A percentile compares a stretch with the other conserved stretches of the same genome.
Evolutionary conservation across 2,797 vertebrate genomes (phyloP).

Genomic region (Labeo calbasu): DNA sequence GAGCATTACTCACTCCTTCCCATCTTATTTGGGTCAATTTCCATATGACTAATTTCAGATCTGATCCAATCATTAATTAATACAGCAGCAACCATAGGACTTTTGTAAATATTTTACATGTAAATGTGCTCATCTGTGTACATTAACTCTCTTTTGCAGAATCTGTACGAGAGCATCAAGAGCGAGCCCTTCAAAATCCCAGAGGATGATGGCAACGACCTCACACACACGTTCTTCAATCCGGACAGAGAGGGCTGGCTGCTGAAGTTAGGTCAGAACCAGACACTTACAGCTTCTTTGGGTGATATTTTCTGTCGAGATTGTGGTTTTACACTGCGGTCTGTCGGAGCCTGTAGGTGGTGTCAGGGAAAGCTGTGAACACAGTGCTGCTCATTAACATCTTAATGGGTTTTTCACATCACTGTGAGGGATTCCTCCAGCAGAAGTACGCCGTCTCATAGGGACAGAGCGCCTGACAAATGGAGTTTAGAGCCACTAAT

Average conservation of each 20-base stretch:
- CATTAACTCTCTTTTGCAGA: slow-evolving; percentile 69
- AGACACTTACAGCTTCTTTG: background rate
- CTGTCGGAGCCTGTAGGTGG: slow-evolving; percentile 7
- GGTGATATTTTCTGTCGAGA: background rate
- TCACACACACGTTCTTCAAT: slow-evolving; percentile 97
- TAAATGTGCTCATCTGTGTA: slow-evolving; percentile 37
- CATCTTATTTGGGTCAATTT: slow-evolving; percentile 9
- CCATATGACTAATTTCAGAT: slow-evolving; percentile 12
- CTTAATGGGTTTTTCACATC: slow-evolving; percentile 15
- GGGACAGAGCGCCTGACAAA: background rate
- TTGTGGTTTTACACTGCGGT: background rate
- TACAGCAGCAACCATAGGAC: slow-evolving; percentile 28
- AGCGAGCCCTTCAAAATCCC: slow-evolving; percentile 95
- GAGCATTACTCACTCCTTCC: background rate
- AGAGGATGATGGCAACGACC: slow-evolving; percentile 96
- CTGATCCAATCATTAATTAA: slow-evolving; percentile 47
- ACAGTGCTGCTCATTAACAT: slow-evolving; percentile 5
- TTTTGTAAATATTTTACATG: slow-evolving; percentile 32
- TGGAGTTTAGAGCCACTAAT: background rate
- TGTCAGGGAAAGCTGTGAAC: slow-evolving; percentile 43
- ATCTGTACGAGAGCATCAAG: slow-evolving; percentile 91
- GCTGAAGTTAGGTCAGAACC: slow-evolving; percentile 88
- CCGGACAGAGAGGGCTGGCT: slow-evolving; percentile 94
- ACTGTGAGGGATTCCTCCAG: background rate
- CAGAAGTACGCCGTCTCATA: background rate